These are phyloP conservation scores for Nyctalus aviator DNA, from an alignment of 2,797 vertebrate species.

Conservation along the genomic window DNA sequence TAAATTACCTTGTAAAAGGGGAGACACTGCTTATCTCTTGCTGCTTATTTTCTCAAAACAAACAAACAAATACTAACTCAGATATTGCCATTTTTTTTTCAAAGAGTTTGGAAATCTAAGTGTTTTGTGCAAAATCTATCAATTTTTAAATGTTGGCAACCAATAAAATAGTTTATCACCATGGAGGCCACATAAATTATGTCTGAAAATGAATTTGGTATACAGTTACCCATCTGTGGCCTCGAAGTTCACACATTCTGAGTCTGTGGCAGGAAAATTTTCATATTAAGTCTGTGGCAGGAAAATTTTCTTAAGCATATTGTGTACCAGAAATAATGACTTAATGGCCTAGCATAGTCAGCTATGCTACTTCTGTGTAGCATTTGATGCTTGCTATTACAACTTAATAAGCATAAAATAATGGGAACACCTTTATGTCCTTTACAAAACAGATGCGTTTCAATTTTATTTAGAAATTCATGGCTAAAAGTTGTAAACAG, in stretches of 20 bases:
- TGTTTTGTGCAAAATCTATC: background rate
- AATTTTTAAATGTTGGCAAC: background rate
- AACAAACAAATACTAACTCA: background rate
- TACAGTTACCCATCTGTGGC: background rate
- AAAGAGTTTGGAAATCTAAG: background rate
- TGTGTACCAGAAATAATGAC: constrained; percentile 43
- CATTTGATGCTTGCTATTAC: constrained; percentile 9
- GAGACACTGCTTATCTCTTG: background rate
- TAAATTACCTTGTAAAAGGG: background rate
- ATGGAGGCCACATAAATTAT: background rate
- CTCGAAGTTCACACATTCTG: background rate
- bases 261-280: background rate
- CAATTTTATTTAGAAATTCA: constrained; percentile 72
- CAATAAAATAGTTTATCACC: background rate
- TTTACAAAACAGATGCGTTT: constrained; percentile 70
- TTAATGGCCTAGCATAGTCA: background rate
- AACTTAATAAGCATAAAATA: constrained; percentile 71
- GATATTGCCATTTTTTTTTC: background rate
- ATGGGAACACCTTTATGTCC: constrained; percentile 54
- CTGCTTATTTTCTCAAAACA: background rate
- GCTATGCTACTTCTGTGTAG: background rate
- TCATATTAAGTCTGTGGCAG: background rate
- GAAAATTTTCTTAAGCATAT: background rate
- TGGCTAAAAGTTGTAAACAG: constrained; percentile 68
- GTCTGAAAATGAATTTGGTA: background rate